Percentiles rank a stretch among this genome's conserved stretches.
Conservation (phyloP, 2,888 invertebrate genomes). For the Rhagophthalmus giganteus region DNA sequence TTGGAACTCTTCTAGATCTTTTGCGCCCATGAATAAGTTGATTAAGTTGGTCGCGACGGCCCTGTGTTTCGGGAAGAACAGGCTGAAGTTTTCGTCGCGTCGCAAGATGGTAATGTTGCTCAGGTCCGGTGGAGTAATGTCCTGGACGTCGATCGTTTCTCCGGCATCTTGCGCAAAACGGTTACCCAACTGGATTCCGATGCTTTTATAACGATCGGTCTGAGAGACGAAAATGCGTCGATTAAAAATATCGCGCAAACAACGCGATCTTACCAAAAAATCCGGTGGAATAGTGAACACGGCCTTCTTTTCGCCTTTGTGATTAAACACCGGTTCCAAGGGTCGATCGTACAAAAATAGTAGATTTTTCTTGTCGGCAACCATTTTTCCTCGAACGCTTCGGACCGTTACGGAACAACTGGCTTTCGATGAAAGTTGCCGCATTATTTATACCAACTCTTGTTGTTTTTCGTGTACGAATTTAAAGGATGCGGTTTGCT, state of each 20-base stretch:
- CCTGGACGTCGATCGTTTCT: conserved; percentile 60
- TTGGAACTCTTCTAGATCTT: conserved; percentile 69
- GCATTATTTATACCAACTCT: no score
- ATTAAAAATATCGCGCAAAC: no score
- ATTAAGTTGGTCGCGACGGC: conserved; percentile 71
- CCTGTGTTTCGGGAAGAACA: conserved; percentile 73
- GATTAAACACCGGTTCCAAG: conserved; percentile 75
- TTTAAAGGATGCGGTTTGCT: conserved; percentile 2
- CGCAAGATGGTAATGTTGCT: conserved; percentile 61
- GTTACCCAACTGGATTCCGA: conserved; percentile 63
- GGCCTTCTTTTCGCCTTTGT: conserved; percentile 66
- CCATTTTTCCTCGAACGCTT: neutral
- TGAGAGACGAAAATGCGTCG: conserved; percentile 42
- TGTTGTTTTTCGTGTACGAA: neutral
- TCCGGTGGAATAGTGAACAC: conserved; percentile 65
- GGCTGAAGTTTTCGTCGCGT: conserved; percentile 69
- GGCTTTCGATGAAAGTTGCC: neutral
- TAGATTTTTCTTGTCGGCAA: conserved; percentile 57
- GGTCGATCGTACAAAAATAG: conserved; percentile 74
- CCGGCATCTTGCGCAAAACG: conserved; percentile 62
- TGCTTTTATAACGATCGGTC: conserved; percentile 60
- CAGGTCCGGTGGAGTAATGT: conserved; percentile 62
- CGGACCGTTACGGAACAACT: neutral
- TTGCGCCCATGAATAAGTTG: conserved; percentile 70
- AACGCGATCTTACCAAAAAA: conserved; percentile 64